Percentiles rank a stretch among this genome's conserved stretches.
phyloP scores from a whole-genome alignment of 1,140 invertebrate species.

The Leguminivora glycinivorella region DNA sequence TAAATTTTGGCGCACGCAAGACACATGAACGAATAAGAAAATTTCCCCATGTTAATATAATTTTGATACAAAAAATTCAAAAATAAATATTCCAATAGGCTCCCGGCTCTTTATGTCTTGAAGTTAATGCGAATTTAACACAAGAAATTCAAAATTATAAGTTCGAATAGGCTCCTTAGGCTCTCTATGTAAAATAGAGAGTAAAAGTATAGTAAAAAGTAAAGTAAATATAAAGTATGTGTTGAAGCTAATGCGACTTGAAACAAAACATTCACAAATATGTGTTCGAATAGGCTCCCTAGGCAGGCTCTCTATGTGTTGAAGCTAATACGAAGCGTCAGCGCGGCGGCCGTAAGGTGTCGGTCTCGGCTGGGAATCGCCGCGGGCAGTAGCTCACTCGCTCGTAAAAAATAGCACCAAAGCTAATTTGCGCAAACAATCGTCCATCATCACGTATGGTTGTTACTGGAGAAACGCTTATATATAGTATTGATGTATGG shows the following conservation, averaged over 20 bases:
- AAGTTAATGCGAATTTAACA: slow-evolving; percentile 55
- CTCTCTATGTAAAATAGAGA: too few species aligned
- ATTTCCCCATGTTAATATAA: too few species aligned
- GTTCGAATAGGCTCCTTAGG: background rate
- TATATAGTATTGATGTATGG: too few species aligned
- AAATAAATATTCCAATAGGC: background rate
- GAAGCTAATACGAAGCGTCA: slow-evolving; percentile 54
- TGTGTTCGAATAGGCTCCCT: background rate
- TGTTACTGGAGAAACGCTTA: too few species aligned
- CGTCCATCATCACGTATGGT: slow-evolving; percentile 14
- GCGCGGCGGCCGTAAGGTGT: slow-evolving; percentile 45
- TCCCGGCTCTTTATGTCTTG: slow-evolving; percentile 30
- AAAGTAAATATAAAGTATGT: too few species aligned
- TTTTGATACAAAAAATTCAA: too few species aligned
- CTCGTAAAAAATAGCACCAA: slow-evolving; percentile 48
- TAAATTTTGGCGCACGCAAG: too few species aligned
- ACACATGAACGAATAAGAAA: too few species aligned
- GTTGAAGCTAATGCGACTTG: too few species aligned
- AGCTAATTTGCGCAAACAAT: slow-evolving; percentile 16
- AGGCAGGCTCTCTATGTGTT: slow-evolving; percentile 33
- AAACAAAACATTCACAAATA: too few species aligned
- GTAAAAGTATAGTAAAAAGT: too few species aligned
- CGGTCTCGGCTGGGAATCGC: slow-evolving; percentile 67
- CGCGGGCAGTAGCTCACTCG: slow-evolving; percentile 49
- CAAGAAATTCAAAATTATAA: too few species aligned